Evolutionary conservation across 1,140 invertebrate species (phyloP), one percentile per base, ranked within the genome.

Genomic region (Linepithema humile): DNA sequence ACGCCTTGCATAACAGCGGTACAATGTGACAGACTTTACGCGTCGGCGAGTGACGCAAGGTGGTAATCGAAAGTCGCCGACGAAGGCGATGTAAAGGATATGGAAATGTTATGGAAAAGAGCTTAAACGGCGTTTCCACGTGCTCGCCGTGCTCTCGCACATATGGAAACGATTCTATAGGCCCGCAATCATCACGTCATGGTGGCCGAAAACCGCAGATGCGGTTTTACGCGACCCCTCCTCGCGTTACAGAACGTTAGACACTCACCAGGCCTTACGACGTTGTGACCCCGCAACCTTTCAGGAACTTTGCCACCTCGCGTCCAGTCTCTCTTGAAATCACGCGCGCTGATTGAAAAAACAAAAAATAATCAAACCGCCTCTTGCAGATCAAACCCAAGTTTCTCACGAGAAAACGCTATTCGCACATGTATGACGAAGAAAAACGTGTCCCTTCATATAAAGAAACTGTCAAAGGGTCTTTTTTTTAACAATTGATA

Each of bases 181-280:
- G 43, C 74, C 74, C 84, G 59, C 60, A 59, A 83, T 85, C 72
- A 57, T 77, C 73, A 20, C 60, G 82, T 87, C 85, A 88, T 83
- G 86, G 85, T 86, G 83, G 86, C 88, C 84, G 75, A 86, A 77
- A 82, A 89, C 72, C 83, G 83, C 90, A 90, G 89, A 88, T 91
- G 91, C 84, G 88, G 83, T 86, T 85, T 62, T 35, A 74, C 64
- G 20, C 59, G 78, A 90, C 78, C 89, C 88, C 80, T 90, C 80
- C 55, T 83, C 73, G 77, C 83, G 82, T 87, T 86, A 85, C 86
- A 83, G 65, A 90, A 88, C 83, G 77, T 82, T 86, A 80, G 84
- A 89, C 87, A 87, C 59, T 90, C 88, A 85, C 77, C 82, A 70
- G 45, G 73, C 70, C 53, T 17, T 35, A 53, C 32, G 43, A n/a